Evolutionary conservation across 2,797 vertebrate species (phyloP).

Genomic region (Danio jaintianensis): DNA sequence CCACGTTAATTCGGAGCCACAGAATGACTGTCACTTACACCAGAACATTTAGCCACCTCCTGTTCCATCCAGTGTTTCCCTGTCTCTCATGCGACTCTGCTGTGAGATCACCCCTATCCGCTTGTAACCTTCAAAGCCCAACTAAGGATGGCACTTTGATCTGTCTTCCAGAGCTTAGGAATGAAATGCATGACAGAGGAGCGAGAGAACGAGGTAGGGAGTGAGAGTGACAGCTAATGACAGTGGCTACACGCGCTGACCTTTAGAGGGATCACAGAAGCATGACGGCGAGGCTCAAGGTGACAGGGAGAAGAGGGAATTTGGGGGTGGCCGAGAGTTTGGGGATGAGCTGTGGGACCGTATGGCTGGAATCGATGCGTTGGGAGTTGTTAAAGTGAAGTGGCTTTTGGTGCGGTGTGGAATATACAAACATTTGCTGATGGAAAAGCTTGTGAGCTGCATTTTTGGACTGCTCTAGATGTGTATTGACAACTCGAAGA

Average conservation of each 20-base stretch:
- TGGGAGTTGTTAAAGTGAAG: constrained; percentile 14
- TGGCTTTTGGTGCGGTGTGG: background rate
- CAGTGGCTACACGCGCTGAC: constrained; percentile 83
- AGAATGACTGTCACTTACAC: constrained; percentile 48
- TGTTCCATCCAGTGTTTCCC: constrained; percentile 60
- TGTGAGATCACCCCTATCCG: constrained; percentile 58
- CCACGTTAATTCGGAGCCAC: constrained; percentile 37
- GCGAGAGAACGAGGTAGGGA: constrained; percentile 67
- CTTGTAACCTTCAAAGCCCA: constrained; percentile 76
- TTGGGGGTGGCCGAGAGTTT: constrained; percentile 53
- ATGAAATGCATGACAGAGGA: constrained; percentile 73
- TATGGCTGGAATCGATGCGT: constrained; percentile 1
- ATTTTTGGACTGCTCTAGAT: background rate
- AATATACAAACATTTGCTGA: background rate
- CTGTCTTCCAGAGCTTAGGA: constrained; percentile 68
- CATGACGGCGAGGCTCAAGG: constrained; percentile 81
- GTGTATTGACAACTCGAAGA: background rate
- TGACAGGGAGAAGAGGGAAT: constrained; percentile 72
- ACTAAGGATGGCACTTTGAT: constrained; percentile 76
- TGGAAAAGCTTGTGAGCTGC: constrained; percentile 8
- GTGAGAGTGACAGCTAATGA: constrained; percentile 84
- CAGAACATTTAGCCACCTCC: constrained; percentile 57
- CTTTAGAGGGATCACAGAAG: constrained; percentile 82
- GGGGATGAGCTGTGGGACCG: constrained; percentile 58
- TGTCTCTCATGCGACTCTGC: constrained; percentile 53